Conservation (phyloP, 2,113 vertebrate species). For the Globicephala melas region DNA sequence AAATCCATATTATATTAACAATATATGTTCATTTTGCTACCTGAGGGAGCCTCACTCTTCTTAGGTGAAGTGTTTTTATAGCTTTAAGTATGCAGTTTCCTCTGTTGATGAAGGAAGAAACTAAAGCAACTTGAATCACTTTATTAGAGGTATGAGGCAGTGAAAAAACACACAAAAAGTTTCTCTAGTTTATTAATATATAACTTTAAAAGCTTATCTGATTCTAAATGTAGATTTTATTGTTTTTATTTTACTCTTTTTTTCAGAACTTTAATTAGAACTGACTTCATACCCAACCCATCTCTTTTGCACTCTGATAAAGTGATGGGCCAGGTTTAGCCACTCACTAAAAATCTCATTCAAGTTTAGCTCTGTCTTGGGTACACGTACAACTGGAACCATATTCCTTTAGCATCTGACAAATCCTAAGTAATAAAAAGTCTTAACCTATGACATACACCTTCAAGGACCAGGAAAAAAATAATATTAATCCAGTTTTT, state of each 20-base stretch:
- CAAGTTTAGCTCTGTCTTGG: neutral
- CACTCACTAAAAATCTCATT: neutral
- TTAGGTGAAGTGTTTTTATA: neutral
- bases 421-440: neutral
- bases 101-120: neutral
- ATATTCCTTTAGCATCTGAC: neutral
- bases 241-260: neutral
- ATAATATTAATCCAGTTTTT: neutral
- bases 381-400: neutral
- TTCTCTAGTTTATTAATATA: neutral
- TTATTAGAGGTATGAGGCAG: neutral
- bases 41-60: neutral
- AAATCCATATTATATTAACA: neutral
- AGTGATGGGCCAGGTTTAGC: neutral
- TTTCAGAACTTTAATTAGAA: neutral
- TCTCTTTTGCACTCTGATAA: neutral
- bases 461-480: neutral
- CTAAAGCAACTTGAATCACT: neutral
- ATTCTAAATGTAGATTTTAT: neutral
- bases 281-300: neutral
- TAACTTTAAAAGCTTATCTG: neutral
- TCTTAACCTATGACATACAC: neutral
- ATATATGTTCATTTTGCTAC: neutral
- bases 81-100: neutral
- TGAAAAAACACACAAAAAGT: neutral